Evolutionary conservation across 2,113 vertebrate species (phyloP).

Genomic region (Sylvilagus bachmani): DNA sequence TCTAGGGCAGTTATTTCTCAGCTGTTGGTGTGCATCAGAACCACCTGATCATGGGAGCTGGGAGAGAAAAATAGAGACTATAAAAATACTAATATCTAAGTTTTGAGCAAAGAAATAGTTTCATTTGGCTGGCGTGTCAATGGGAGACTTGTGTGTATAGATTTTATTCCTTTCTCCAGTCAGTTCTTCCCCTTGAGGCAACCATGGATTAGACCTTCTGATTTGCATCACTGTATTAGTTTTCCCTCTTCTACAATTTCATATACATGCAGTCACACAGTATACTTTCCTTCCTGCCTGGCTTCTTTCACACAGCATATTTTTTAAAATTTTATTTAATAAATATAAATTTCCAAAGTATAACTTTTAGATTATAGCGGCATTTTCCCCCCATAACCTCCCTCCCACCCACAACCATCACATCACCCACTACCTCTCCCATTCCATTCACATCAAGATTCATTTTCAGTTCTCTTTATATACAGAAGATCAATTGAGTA

Average conservation of each 20-base stretch:
- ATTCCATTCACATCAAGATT: no score
- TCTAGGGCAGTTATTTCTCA: conserved; percentile 23
- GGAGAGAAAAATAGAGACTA: background rate
- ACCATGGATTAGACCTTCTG: background rate
- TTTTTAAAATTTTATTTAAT: background rate
- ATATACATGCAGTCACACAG: background rate
- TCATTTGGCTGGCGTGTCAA: background rate
- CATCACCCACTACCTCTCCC: no score
- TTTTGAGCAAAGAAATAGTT: background rate
- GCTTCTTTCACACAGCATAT: background rate
- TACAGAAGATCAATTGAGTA: no score
- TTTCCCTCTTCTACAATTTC: background rate
- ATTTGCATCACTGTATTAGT: background rate
- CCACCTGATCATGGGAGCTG: background rate
- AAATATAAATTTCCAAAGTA: no score
- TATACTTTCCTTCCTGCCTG: background rate
- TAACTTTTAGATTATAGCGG: no score
- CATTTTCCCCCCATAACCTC: no score
- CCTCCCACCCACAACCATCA: no score
- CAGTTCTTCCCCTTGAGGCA: background rate
- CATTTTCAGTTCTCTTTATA: no score
- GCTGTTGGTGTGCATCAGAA: background rate
- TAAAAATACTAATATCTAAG: background rate
- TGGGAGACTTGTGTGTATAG: background rate
- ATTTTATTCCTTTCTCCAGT: background rate